Evolutionary conservation across 2,797 vertebrate genomes (phyloP).

Genomic region (Glossophaga mutica): DNA sequence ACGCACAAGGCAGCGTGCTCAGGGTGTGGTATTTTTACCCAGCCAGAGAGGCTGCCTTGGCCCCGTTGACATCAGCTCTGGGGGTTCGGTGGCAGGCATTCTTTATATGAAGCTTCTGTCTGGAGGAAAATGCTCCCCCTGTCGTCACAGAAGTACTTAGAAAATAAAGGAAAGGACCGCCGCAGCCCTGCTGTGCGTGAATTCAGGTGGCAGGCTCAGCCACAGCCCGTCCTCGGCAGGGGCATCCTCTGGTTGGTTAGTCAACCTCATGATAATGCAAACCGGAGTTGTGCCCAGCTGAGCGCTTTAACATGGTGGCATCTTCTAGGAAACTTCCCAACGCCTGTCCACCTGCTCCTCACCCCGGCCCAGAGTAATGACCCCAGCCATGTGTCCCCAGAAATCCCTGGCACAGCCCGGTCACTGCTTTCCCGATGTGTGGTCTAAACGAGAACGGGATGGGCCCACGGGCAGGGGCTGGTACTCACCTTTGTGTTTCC

Average conservation of each 20-base stretch:
- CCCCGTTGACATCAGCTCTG: not conserved
- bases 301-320: not conserved
- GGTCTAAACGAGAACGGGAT: not conserved
- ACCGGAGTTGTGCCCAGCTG: not conserved
- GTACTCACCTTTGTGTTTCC: not conserved
- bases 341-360: not conserved
- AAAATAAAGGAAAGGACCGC: not conserved
- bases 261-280: fast-evolving
- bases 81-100: not conserved
- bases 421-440: fast-evolving
- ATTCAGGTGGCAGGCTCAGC: fast-evolving
- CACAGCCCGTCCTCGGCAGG: fast-evolving
- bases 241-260: not conserved
- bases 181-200: not conserved
- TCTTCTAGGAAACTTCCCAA: not conserved
- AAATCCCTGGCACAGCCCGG: not conserved
- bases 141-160: not conserved
- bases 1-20: too few relatives aligned
- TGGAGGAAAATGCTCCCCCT: not conserved
- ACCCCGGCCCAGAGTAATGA: not conserved
- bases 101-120: fast-evolving
- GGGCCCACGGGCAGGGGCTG: not conserved
- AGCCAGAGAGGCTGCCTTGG: not conserved
- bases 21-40: not conserved
- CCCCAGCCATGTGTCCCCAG: not conserved